Base-by-base conservation (phyloP, 2,888 invertebrate genomes). In the Agrotis puta region DNA sequence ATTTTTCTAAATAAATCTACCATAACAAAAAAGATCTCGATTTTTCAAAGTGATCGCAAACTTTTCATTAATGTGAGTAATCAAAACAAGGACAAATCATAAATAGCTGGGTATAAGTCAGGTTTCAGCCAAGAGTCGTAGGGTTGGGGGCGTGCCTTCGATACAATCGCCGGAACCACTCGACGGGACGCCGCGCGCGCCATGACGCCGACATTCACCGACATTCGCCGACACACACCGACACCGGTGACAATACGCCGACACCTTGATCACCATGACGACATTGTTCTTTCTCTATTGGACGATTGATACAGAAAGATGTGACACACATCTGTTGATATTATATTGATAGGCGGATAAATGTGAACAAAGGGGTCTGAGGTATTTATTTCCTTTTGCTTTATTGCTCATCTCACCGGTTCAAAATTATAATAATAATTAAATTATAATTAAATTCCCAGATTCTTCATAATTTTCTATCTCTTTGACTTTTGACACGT, bases 111-210 rank as follows among this genome's bases (percentile, higher is more conserved):
- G 11, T 70, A 64, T 84, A 88, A 86, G 88, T 88, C 89, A 87
- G 83, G 90, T 88, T 88, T 85, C 74, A 83, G 84, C 69, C 63
- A 67, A 79, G 82, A 83, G 70, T 69, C 51, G 79, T 85, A 85
- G 85, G 83, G 85, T 84, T 82, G 78, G 87, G 90, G 93, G 92
- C 90, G 92, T 91, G 85, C 77, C 77, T 58, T 62, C 79, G 85
- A 88, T 86, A 94, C 94, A 94, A 94, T 94, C 92, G 85, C 93
- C 94, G 94, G 94, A 94, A 94, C 93, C 88, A 85, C 93, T 83
- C 93, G 76, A 85, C 93, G 91, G 93, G 94, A 89, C 85, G 72
- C 76, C 75, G 88, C 86, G 85, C 87, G 74, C 77, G 74, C 77
- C 81, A 77, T 81, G 86, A 84, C 84, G 85, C 74, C 82, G 76